Evolutionary conservation across 2,797 vertebrate genomes (phyloP).

Genomic region (Ataeniobius toweri): DNA sequence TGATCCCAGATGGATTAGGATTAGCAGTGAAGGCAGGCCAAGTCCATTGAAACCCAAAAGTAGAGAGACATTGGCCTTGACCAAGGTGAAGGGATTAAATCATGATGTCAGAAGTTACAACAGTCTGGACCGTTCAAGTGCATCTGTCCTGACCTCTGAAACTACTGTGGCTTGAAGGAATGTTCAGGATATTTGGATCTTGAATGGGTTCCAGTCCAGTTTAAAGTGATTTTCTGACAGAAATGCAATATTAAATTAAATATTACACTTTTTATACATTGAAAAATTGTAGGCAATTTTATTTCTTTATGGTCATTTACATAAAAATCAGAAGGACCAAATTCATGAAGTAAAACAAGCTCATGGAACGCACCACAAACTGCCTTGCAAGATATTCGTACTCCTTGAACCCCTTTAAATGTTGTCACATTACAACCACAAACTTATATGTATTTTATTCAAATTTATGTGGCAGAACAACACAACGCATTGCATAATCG

Average conservation of each 20-base stretch:
- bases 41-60: slow-evolving; percentile 47
- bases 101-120: slow-evolving; percentile 56
- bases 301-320: not conserved
- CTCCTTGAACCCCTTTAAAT: not conserved
- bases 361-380: not conserved
- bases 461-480: not conserved
- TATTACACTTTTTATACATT: not conserved
- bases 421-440: not conserved
- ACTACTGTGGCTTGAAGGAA: not conserved
- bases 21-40: slow-evolving; percentile 59
- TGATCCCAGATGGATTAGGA: slow-evolving; percentile 75
- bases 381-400: not conserved
- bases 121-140: slow-evolving; percentile 31
- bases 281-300: not conserved
- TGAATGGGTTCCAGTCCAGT: not conserved
- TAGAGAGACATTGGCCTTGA: slow-evolving; percentile 47
- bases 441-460: not conserved
- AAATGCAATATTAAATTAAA: not conserved
- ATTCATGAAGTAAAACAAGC: not conserved
- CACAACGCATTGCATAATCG: not conserved
- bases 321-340: not conserved
- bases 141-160: slow-evolving; percentile 31
- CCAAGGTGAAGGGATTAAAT: slow-evolving; percentile 73
- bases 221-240: not conserved
- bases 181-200: slow-evolving; percentile 3